These are phyloP conservation scores for Aproaerema taeniolella DNA, from an alignment of 2,888 invertebrate species.

Conservation along the genomic window DNA sequence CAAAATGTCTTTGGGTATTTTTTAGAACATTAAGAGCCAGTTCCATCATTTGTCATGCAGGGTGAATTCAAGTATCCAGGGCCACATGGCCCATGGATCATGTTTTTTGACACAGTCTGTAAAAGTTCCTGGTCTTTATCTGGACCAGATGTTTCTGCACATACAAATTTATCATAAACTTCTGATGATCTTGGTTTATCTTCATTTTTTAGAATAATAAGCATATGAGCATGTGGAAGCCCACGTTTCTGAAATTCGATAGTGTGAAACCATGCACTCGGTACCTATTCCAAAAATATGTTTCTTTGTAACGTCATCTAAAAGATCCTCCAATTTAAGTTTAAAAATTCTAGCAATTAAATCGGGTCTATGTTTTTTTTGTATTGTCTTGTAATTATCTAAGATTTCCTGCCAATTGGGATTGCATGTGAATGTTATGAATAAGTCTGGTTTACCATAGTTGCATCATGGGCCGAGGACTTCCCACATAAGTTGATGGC, in stretches of 20 bases:
- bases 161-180: conserved; percentile 19
- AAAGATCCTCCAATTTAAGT: conserved; percentile 28
- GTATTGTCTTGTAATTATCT: conserved; percentile 30
- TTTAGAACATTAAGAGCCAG: conserved; percentile 19
- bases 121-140: conserved; percentile 18
- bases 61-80: conserved; percentile 17
- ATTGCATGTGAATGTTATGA: conserved; percentile 54
- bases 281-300: conserved; percentile 22
- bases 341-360: conserved; percentile 38
- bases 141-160: conserved; percentile 20
- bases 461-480: conserved; percentile 25
- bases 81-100: conserved; percentile 20
- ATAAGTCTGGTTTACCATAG: conserved; percentile 48
- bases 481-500: conserved; percentile 33
- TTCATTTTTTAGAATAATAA: conserved; percentile 23
- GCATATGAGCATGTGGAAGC: conserved; percentile 27
- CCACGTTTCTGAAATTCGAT: conserved; percentile 38
- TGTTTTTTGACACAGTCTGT: conserved; percentile 18
- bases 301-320: conserved; percentile 20
- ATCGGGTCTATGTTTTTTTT: conserved; percentile 29
- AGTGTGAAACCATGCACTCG: conserved; percentile 22
- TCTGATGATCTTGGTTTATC: conserved; percentile 23
- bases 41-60: conserved; percentile 19
- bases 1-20: conserved; percentile 24
- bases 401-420: conserved; percentile 46